Conservation (phyloP, 1,140 invertebrate genomes). For the Diprion similis region DNA sequence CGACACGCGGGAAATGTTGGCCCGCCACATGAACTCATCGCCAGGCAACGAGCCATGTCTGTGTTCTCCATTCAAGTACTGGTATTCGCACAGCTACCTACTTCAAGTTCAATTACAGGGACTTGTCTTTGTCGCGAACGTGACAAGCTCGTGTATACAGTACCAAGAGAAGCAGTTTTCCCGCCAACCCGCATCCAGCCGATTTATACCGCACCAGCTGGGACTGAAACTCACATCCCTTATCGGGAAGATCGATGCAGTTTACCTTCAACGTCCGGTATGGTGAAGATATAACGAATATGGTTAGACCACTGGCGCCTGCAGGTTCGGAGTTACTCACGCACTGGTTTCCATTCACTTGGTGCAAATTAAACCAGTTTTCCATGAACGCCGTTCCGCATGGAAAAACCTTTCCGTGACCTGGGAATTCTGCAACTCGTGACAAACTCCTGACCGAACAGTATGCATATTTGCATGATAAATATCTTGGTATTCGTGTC, state of each 20-base stretch:
- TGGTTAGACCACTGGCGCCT: not conserved
- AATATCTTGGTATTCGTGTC: too few relatives aligned
- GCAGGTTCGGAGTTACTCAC: not conserved
- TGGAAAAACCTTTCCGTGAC: too few relatives aligned
- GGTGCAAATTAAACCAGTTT: not conserved
- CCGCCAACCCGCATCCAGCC: not conserved
- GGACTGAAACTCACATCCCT: constrained; percentile 1
- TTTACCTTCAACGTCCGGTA: not conserved
- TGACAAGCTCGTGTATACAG: not conserved
- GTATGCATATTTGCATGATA: too few relatives aligned
- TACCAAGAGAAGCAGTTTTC: not conserved
- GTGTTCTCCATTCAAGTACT: not conserved
- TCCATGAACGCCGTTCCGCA: not conserved
- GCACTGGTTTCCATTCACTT: not conserved
- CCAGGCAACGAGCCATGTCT: not conserved
- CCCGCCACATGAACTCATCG: not conserved
- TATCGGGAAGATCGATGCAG: not conserved
- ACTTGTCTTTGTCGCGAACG: not conserved
- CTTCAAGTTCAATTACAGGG: constrained; percentile 5
- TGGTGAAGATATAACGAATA: not conserved
- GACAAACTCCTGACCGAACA: too few relatives aligned
- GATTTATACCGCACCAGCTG: not conserved
- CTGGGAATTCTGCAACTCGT: too few relatives aligned
- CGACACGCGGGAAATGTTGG: not conserved
- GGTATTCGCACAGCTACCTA: not conserved